Evolutionary conservation across 2,797 vertebrate genomes (phyloP).

Genomic region (Siniperca undulata): DNA sequence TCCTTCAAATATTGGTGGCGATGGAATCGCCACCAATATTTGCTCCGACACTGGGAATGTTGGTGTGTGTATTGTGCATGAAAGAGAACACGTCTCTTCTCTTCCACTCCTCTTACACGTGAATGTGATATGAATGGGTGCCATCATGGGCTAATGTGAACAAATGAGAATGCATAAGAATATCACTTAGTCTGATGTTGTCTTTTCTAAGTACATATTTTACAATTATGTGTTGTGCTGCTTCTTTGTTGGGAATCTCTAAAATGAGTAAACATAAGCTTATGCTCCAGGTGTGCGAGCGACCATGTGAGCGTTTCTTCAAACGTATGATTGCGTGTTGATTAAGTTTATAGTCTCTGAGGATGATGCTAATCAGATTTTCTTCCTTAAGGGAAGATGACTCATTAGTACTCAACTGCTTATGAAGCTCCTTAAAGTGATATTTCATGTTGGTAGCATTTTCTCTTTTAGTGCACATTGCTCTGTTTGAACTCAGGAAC

Average conservation of each 20-base stretch:
- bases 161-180: conserved; percentile 5
- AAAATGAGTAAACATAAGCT: conserved; percentile 12
- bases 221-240: conserved; percentile 9
- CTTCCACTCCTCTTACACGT: neutral
- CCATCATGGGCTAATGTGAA: conserved; percentile 8
- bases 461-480: conserved; percentile 27
- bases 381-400: conserved; percentile 65
- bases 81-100: neutral
- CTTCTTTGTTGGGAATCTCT: conserved; percentile 16
- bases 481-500: conserved; percentile 29
- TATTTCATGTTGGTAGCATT: conserved; percentile 45
- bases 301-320: conserved; percentile 36
- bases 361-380: conserved; percentile 70
- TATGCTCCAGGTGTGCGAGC: conserved; percentile 42
- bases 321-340: conserved; percentile 47
- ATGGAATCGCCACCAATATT: neutral
- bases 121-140: conserved; percentile 10
- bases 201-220: conserved; percentile 22
- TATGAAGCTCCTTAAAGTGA: conserved; percentile 62
- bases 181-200: neutral
- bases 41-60: neutral
- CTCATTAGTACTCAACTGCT: conserved; percentile 65
- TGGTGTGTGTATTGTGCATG: neutral
- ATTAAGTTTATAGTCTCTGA: conserved; percentile 54
- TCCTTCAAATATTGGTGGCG: too few relatives aligned